These are phyloP conservation scores for Drosophila acutilabella DNA, from an alignment of 2,888 invertebrate genomes.

Conservation along the genomic window DNA sequence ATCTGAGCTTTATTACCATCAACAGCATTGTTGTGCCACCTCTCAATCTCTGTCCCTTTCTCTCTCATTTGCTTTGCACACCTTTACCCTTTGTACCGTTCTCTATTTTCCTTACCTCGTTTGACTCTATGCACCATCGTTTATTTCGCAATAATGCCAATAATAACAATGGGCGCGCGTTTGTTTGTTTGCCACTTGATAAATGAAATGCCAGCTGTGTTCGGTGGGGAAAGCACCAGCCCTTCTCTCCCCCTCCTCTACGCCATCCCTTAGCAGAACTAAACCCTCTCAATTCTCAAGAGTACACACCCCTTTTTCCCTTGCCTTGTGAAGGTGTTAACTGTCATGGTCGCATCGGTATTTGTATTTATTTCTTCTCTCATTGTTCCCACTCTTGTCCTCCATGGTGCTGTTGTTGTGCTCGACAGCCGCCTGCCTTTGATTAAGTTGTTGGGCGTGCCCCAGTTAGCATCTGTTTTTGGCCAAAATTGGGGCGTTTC, in stretches of 20 bases:
- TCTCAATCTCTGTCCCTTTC: background rate
- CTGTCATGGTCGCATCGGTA: conserved; percentile 52
- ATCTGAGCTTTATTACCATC: conserved; percentile 27
- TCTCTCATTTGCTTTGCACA: background rate
- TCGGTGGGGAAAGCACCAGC: background rate
- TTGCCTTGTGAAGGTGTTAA: conserved; percentile 54
- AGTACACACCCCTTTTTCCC: conserved; percentile 1
- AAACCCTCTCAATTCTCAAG: background rate
- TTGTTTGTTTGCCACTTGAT: conserved; percentile 70
- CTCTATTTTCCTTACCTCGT: background rate
- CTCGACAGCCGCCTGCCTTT: conserved; percentile 54
- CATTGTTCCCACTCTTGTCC: conserved; percentile 20
- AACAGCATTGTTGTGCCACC: background rate
- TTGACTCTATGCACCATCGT: conserved; percentile 29
- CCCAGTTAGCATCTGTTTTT: conserved; percentile 58
- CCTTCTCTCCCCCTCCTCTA: background rate
- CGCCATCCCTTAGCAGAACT: background rate
- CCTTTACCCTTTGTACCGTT: background rate
- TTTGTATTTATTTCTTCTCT: conserved; percentile 35
- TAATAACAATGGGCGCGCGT: conserved; percentile 71
- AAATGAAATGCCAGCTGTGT: conserved; percentile 64
- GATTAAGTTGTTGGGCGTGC: conserved; percentile 72
- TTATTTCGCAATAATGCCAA: conserved; percentile 72
- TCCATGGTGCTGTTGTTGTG: conserved; percentile 20
- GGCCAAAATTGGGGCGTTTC: conserved; percentile 33